Evolutionary conservation across 2,113 vertebrate genomes (phyloP).

Genomic region (Ovibos moschatus): DNA sequence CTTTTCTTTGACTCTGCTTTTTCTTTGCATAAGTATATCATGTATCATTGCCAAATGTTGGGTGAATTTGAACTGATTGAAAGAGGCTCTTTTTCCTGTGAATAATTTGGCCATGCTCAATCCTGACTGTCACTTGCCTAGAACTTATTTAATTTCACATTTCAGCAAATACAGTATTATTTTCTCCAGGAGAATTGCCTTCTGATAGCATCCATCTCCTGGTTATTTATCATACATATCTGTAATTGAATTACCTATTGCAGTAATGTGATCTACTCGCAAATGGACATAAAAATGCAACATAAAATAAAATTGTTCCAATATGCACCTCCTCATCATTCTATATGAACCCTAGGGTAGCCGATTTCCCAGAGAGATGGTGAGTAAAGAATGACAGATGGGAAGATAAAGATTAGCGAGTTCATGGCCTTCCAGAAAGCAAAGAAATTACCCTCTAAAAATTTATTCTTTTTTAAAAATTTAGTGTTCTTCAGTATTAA

Average conservation of each 20-base stretch:
- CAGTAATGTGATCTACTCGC: conserved; percentile 52
- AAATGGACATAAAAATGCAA: conserved; percentile 55
- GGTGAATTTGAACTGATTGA: neutral
- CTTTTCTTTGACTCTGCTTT: neutral
- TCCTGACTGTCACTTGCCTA: conserved; percentile 23
- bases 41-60: neutral
- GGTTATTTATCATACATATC: conserved; percentile 60
- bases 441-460: neutral
- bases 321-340: neutral
- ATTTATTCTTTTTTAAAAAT: neutral
- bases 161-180: conserved; percentile 50
- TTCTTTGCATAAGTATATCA: neutral
- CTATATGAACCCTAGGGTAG: neutral
- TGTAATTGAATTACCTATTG: conserved; percentile 66
- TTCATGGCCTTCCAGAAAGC: neutral
- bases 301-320: conserved; percentile 44
- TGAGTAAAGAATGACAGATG: neutral
- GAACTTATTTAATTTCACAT: conserved; percentile 53
- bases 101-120: conserved; percentile 4
- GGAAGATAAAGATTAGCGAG: neutral
- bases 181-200: conserved; percentile 18
- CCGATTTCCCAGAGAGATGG: neutral
- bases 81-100: neutral
- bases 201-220: neutral
- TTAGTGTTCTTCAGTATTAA: neutral